Base-by-base conservation (phyloP, 2,888 invertebrate genomes). In the Lasiommata megera region DNA sequence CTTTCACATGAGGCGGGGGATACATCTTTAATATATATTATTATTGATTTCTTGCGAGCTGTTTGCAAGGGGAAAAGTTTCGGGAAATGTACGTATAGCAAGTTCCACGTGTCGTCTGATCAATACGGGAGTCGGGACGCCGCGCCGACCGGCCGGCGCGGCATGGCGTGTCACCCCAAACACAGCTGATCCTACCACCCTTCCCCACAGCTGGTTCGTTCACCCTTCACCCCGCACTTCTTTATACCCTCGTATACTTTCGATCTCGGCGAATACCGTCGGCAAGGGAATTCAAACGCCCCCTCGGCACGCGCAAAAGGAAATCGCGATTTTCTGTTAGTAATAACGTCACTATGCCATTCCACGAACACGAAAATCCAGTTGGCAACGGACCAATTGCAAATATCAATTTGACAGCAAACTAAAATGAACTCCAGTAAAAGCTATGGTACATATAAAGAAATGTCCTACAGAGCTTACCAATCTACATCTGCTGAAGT, bases 71-170 rank as follows among this genome's bases (percentile, higher is more conserved):
- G 63, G 65, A 63, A 67, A 67, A 65, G 67, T 66, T 71, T 69
- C 68, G 44, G 78, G 80, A 56, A 72, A 66, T 12, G 77, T n/a
- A 72, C 47, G 52, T 50, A 58, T 79, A 81, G 71, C 78, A 82
- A 57, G 72, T 56, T 65, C 78, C 83, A 80, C 91, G 92, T 74
- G 91, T 88, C 64, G 85, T 78, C 81, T 92, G 92, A 73, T 84
- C 79, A 78, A 90, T 89, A 72, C 88, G 80, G 62, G 82, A 81
- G 82, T 88, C 92, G 73, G 88, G 90, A 83, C 91, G 92, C 77
- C 92, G 88, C 91, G 92, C 77, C 92, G 88, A 73, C 85, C 81
- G 72, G 74, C 79, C 82, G 80, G 74, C 82, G 79, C 40, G 75
- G 71, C 84, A 70, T 81, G 80, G 77, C 82, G 80, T 80, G 82